Percentiles rank a stretch among this genome's conserved stretches.
Conservation (phyloP, 1,140 invertebrate genomes). For the Diorhabda sublineata region DNA sequence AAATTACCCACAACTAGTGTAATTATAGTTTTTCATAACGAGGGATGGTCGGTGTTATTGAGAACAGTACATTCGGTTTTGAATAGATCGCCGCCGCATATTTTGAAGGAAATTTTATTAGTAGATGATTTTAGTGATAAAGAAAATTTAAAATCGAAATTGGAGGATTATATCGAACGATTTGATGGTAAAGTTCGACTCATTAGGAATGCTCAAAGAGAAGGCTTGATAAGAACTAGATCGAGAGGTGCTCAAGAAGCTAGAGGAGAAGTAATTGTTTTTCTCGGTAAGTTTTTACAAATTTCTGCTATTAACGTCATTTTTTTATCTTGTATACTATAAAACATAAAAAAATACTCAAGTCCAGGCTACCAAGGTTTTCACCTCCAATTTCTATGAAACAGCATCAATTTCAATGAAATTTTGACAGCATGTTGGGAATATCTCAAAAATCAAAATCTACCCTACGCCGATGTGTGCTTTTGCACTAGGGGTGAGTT, state of each 20-base stretch:
- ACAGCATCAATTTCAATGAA: too few species aligned
- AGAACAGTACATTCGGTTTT: conserved; percentile 96
- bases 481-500: too few species aligned
- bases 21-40: conserved; percentile 98
- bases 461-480: too few species aligned
- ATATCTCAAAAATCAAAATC: too few species aligned
- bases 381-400: too few species aligned
- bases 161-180: conserved; percentile 85
- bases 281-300: conserved; percentile 59
- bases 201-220: conserved; percentile 79
- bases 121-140: conserved; percentile 98
- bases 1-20: conserved; percentile 87
- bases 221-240: conserved; percentile 88
- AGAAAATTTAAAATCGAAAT: conserved; percentile 80
- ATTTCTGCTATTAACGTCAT: background rate
- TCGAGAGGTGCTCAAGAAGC: conserved; percentile 91
- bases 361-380: too few species aligned
- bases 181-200: conserved; percentile 87
- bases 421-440: too few species aligned
- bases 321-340: background rate
- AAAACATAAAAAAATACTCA: too few species aligned
- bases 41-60: conserved; percentile 92
- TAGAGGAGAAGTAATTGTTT: conserved; percentile 93
- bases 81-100: conserved; percentile 82
- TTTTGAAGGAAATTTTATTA: conserved; percentile 93